Percentiles rank a stretch among this genome's conserved stretches.
Conservation (phyloP, 1,140 invertebrate species). For the Drosophila bipectinata region DNA sequence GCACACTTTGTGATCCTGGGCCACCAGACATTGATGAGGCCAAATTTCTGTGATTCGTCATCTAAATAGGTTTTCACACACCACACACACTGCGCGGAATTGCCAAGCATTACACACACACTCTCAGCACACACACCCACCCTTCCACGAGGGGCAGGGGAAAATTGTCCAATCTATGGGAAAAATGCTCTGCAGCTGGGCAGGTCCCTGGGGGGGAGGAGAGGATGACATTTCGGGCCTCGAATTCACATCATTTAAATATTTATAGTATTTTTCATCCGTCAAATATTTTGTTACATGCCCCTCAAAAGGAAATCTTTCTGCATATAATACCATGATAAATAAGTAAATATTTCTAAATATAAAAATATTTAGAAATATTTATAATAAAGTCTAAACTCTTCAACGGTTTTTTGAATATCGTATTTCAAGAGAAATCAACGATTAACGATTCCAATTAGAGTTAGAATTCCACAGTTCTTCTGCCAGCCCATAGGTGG, state of each 20-base stretch:
- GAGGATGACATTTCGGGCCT: background rate
- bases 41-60: constrained; percentile 82
- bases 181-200: constrained; percentile 38
- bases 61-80: constrained; percentile 71
- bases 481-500: background rate
- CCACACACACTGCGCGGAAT: constrained; percentile 48
- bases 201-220: background rate
- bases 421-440: background rate
- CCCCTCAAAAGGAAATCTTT: too few species aligned
- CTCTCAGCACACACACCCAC: constrained; percentile 13
- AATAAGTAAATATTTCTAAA: too few species aligned
- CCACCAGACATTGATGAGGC: constrained; percentile 73
- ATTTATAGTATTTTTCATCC: constrained; percentile 2
- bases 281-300: background rate
- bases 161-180: constrained; percentile 44
- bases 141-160: background rate
- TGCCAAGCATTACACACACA: constrained; percentile 65
- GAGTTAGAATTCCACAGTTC: background rate
- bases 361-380: too few species aligned
- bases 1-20: constrained; percentile 33
- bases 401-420: background rate
- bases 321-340: too few species aligned
- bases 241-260: background rate
- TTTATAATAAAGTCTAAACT: too few species aligned
- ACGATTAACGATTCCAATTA: background rate